These are phyloP conservation scores for Xiphophorus hellerii DNA, from an alignment of 2,113 vertebrate species.

Conservation along the genomic window DNA sequence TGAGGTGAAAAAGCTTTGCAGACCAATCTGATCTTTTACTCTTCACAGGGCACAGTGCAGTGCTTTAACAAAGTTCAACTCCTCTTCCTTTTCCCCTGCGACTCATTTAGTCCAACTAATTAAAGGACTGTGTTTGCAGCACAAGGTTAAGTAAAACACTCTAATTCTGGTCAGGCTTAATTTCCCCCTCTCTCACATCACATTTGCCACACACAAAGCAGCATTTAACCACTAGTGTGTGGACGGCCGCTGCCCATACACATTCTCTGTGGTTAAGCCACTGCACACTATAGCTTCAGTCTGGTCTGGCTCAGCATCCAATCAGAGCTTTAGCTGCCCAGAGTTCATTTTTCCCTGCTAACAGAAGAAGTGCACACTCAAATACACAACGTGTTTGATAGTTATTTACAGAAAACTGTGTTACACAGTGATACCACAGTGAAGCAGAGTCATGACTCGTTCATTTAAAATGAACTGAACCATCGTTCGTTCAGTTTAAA, in stretches of 20 bases:
- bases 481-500: no score
- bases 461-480: no score
- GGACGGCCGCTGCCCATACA: slow-evolving; percentile 1
- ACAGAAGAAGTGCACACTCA: background rate
- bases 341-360: background rate
- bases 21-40: no score
- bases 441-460: no score
- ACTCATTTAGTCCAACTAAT: slow-evolving; percentile 54
- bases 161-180: slow-evolving; percentile 38
- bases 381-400: background rate
- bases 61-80: no score
- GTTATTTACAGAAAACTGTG: no score
- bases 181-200: slow-evolving; percentile 31
- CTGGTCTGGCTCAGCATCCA: slow-evolving; percentile 32
- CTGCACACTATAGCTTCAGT: slow-evolving; percentile 25
- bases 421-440: no score
- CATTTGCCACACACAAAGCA: slow-evolving; percentile 52
- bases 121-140: slow-evolving; percentile 47
- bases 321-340: background rate
- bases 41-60: no score
- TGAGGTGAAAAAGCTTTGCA: no score
- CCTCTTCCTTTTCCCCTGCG: slow-evolving; percentile 2
- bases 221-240: background rate
- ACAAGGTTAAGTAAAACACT: slow-evolving; percentile 34
- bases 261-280: slow-evolving; percentile 19